Evolutionary conservation across 2,888 invertebrate species (phyloP), one percentile per base, ranked within the genome.

Genomic region (Sphecodes monilicornis): DNA sequence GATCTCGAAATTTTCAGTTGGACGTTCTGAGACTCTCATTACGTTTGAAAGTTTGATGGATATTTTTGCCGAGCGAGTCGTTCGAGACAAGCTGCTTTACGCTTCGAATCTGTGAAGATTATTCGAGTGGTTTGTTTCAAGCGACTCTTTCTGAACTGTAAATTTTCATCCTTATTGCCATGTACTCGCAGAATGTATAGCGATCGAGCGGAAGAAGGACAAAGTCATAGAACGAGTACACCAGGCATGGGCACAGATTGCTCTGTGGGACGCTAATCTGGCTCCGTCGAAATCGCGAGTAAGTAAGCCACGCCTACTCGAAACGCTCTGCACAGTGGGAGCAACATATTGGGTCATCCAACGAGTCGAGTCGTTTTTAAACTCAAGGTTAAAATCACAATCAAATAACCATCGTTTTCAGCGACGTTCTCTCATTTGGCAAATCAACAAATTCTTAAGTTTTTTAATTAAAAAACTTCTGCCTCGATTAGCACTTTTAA

Each of bases 101-200:
- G 29, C 18, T 64, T 64, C 32, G 29, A 64, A 64, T 4, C 32
- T 32, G 57, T 13, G 26, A 13, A 57, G 57, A 13, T 60, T 60
- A 11, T 29, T 29, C 29, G 60, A 18, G 29, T 5, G 29, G 16
- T 29, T 60, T 60, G 60, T 60, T 6, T 60, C 60, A 29, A 6
- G 5, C 66, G 66, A 32, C 22, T 66, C 0, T 66, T 50, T 39
- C 29, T 46, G 50, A 46, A 60, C 32, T 69, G 57, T 78, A 46
- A 68, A 78, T 81, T 36, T 39, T 69, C 54, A 32, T 57, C 54
- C 68, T 36, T 22, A 78, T 46, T 83, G 72, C 68, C 70, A 75
- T 72, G 78, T 64, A 66, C 80, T 82, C 66, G 36, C 76, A 72
- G 46, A 72, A 50, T 29, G 50, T 69, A 29, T 57, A 57, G 29